Base-by-base conservation (phyloP, 1,140 invertebrate species). In the Helicorthomorpha holstii region DNA sequence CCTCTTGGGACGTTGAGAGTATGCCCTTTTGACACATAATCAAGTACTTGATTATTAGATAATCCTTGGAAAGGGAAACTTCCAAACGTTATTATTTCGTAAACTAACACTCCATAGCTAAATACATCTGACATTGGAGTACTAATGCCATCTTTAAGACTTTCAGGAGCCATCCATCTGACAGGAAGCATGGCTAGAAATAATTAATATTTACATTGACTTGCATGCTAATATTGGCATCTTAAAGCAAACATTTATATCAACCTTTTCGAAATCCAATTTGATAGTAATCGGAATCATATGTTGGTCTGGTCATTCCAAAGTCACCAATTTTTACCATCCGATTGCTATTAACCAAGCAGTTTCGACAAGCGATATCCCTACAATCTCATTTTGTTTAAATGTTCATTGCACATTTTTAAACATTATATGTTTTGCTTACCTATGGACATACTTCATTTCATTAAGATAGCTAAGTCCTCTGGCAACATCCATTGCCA, bases 161-260 rank as follows among this genome's bases (percentile, higher is more conserved):
- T 81, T 67, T 90, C 86, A 0, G 85, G 85, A 1, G 85, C 77
- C 90, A 95, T 94, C 91, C 90, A 95, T 59, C 89, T 71, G 16
- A 95, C 87, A 0, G 90, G 90, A 45, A 92, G 65, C 73, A 90
- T 82, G 16, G 82, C 75, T 77, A 47, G 14, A 57, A 7, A 16
- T 34, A 34, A 34, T 34, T 16, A 34, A 34, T 7, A 7, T 34
- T 34, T 21, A 46, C 7, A 23, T 3, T 23, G 12, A 51, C 23
- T 7, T 14, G 41, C 1, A 14, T 29, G 22, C n/a, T 14, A 53
- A 2, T 16, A 34, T 34, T 34, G 26, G 26, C 12, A 34, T 34
- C 7, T 7, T 16, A 34, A 7, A 34, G 29, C 16, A 34, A 16
- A 16, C 46, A 3, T 21, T 16, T 41, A 46, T 27, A 48, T 59